Evolutionary conservation across 2,113 vertebrate genomes (phyloP).

Genomic region (Cairina moschata): DNA sequence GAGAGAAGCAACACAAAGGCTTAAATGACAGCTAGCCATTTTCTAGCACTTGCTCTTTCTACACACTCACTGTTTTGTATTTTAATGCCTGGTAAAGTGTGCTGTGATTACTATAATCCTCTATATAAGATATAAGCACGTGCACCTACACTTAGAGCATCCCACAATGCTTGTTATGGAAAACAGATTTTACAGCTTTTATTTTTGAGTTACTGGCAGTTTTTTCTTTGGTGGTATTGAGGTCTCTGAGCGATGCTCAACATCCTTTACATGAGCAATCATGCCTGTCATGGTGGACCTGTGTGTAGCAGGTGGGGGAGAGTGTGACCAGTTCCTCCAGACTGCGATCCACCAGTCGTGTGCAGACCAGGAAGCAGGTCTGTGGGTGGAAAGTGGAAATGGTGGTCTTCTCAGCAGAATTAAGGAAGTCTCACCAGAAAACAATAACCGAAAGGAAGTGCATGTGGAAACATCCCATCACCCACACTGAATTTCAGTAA

Average conservation of each 20-base stretch:
- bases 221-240: background rate
- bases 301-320: background rate
- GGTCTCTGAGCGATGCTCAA: background rate
- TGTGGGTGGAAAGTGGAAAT: constrained; percentile 33
- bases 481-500: constrained; percentile 11
- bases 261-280: background rate
- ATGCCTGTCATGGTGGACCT: background rate
- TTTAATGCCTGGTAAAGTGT: background rate
- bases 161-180: background rate
- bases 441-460: constrained; percentile 70
- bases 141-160: background rate
- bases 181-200: background rate
- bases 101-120: background rate
- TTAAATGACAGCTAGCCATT: background rate
- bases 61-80: background rate
- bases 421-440: constrained; percentile 59
- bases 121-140: background rate
- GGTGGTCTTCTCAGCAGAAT: background rate
- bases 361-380: constrained; percentile 28
- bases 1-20: background rate
- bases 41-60: background rate
- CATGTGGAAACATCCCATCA: constrained; percentile 65
- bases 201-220: background rate
- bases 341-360: background rate
- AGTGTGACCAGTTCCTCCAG: background rate